Conservation (phyloP, 2,113 vertebrate species). For the Gila orcuttii region DNA sequence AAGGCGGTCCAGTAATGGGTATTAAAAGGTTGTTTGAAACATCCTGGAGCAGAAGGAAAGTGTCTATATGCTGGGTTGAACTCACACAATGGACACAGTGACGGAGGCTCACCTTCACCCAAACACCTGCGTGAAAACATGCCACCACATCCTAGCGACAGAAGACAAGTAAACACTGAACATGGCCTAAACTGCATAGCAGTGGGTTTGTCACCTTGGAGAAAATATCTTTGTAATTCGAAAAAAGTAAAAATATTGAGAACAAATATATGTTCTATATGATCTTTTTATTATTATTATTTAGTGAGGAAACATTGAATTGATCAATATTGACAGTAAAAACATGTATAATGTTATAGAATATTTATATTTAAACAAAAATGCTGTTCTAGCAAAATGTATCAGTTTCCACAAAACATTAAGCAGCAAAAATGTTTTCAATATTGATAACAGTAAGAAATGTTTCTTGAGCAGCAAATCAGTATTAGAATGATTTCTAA, state of each 20-base stretch:
- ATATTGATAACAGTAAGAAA: background rate
- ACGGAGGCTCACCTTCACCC: slow-evolving; percentile 26
- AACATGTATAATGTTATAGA: background rate
- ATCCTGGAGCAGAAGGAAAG: slow-evolving; percentile 42
- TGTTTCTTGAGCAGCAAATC: background rate
- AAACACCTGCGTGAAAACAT: slow-evolving; percentile 20
- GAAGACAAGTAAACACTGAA: slow-evolving; percentile 1
- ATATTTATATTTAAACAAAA: background rate
- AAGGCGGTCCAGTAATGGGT: slow-evolving; percentile 45
- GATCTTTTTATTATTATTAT: background rate
- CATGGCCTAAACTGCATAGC: background rate
- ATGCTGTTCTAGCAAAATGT: background rate
- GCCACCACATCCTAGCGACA: slow-evolving; percentile 18
- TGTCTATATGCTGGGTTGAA: slow-evolving; percentile 32
- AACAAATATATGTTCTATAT: background rate
- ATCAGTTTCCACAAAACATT: background rate
- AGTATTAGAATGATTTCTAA: background rate
- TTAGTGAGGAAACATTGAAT: background rate
- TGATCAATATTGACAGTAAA: background rate
- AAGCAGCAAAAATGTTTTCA: background rate
- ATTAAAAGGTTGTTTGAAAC: slow-evolving; percentile 41
- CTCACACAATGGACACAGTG: slow-evolving; percentile 43
- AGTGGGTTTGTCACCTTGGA: background rate
- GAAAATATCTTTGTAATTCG: background rate
- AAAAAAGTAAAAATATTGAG: background rate